phyloP scores from a whole-genome alignment of 2,113 vertebrate genomes.

The Bambusicola thoracicus region DNA sequence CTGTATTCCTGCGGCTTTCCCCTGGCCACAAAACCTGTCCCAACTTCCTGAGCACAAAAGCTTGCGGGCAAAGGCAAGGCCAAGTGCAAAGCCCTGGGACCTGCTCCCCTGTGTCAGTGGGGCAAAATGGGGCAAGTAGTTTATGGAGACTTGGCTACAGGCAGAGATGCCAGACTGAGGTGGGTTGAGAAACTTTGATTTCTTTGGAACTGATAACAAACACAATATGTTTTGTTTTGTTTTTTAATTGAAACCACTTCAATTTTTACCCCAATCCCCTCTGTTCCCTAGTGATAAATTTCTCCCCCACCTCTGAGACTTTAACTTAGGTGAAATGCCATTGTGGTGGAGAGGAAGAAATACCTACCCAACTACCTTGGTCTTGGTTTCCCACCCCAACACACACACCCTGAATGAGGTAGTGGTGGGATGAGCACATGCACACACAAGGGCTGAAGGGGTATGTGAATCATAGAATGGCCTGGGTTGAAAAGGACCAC shows the following conservation, averaged over 20 bases:
- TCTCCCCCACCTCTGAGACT: not conserved
- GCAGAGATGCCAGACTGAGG: not conserved
- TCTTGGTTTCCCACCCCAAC: not conserved
- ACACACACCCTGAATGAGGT: accelerated
- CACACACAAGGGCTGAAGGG: no score
- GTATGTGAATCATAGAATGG: no score
- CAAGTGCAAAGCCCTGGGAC: not conserved
- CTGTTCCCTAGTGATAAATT: not conserved
- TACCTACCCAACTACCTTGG: not conserved
- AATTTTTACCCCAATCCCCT: not conserved
- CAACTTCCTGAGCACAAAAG: not conserved
- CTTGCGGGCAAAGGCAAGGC: not conserved
- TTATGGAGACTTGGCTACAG: not conserved
- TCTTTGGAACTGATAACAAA: not conserved
- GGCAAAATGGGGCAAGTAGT: not conserved
- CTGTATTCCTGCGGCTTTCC: not conserved
- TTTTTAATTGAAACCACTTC: not conserved
- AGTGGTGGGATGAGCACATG: not conserved
- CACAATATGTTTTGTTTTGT: accelerated
- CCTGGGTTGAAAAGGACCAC: no score
- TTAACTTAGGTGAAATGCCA: not conserved
- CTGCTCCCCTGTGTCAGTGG: not conserved
- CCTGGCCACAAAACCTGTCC: not conserved
- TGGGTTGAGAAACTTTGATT: not conserved
- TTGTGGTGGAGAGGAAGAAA: not conserved